Percentiles rank a stretch among this genome's conserved stretches.
Conservation (phyloP, 1,140 invertebrate genomes). For the Drepana arcuata region DNA sequence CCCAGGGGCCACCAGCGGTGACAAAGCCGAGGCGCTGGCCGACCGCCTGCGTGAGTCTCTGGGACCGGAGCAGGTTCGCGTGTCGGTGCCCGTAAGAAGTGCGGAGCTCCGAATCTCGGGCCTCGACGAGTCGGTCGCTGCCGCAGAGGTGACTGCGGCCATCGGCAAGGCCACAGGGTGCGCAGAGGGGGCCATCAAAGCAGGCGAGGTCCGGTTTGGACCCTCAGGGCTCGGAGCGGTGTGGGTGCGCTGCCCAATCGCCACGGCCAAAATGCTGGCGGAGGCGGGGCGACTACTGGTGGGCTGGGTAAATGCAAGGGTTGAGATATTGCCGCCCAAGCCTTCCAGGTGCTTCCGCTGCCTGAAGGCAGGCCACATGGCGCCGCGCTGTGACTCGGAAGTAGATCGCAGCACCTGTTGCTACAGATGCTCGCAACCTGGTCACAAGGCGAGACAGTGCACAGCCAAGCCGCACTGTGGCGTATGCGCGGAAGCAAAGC, state of each 20-base stretch:
- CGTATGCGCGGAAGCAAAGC: no score
- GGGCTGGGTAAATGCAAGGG: no score
- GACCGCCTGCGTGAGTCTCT: not conserved
- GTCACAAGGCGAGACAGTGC: not conserved
- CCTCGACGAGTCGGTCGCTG: conserved; percentile 4
- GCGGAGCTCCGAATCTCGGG: conserved; percentile 1
- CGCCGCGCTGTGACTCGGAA: no score
- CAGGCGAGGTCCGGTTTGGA: no score
- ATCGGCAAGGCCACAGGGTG: no score
- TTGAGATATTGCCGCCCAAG: no score
- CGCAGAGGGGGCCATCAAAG: no score
- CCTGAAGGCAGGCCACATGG: no score
- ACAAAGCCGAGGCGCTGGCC: conserved; percentile 1
- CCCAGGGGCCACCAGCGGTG: not conserved
- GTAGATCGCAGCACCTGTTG: conserved; percentile 4
- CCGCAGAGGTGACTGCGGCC: no score
- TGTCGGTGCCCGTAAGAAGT: conserved; percentile 1
- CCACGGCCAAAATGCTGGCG: not conserved
- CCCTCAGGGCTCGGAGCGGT: no score
- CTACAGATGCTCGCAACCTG: not conserved
- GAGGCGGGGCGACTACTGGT: no score
- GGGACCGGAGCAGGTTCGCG: not conserved
- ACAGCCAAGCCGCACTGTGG: not conserved
- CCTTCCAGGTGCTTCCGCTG: no score
- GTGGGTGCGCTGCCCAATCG: not conserved